Evolutionary conservation across 2,797 vertebrate species (phyloP).

Genomic region (Tauraco hartlaubi): DNA sequence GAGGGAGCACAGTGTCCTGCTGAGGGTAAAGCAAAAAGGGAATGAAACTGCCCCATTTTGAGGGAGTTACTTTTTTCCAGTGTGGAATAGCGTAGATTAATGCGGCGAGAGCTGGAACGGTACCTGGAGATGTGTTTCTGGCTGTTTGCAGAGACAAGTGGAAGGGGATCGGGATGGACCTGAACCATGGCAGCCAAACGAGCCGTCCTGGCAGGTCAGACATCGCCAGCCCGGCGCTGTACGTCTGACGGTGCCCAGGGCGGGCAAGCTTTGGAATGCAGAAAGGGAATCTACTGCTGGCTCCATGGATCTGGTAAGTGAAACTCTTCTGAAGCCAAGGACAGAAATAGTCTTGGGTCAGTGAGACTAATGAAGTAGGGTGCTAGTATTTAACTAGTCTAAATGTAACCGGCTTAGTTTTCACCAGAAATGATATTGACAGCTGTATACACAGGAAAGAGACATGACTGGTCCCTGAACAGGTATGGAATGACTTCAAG

Average conservation of each 20-base stretch:
- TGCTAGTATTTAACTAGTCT: background rate
- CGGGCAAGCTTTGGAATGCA: background rate
- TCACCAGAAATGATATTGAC: background rate
- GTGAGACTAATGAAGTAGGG: background rate
- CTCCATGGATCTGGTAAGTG: background rate
- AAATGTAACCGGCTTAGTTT: background rate
- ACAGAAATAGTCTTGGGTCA: background rate
- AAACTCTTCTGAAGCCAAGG: background rate
- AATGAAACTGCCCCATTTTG: background rate
- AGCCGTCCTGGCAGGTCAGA: background rate
- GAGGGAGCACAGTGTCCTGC: background rate
- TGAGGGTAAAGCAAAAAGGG: background rate
- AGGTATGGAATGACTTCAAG: rapidly evolving
- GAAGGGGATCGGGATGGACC: background rate
- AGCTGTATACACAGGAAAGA: background rate
- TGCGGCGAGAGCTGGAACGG: background rate
- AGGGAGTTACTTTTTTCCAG: background rate
- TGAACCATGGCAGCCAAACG: background rate
- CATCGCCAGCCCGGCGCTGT: background rate
- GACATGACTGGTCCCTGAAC: background rate
- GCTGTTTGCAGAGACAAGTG: background rate
- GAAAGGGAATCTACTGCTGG: background rate
- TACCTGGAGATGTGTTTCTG: background rate
- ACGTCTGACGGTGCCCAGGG: background rate
- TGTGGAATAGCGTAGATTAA: background rate